Conservation (phyloP, 1,140 invertebrate species). For the Drosophila pruinosa region DNA sequence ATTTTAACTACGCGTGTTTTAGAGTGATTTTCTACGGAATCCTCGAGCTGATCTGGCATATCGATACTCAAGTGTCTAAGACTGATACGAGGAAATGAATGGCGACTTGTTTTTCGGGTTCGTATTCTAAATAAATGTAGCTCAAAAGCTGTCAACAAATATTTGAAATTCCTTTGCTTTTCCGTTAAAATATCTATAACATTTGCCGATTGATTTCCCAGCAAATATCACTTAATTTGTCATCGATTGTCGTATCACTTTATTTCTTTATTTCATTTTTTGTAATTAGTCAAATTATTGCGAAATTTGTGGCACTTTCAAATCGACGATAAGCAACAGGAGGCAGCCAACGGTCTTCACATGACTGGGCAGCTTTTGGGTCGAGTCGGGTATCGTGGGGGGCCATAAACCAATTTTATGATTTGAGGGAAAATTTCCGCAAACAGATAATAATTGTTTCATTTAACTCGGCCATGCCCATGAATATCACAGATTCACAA, state of each 20-base stretch:
- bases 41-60: constrained; percentile 19
- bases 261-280: background rate
- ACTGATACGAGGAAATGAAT: constrained; percentile 72
- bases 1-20: constrained; percentile 1
- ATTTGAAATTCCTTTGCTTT: constrained; percentile 51
- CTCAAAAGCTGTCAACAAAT: constrained; percentile 41
- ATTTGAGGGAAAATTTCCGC: constrained; percentile 63
- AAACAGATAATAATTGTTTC: constrained; percentile 53
- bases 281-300: constrained; percentile 48
- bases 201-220: background rate
- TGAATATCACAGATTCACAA: constrained; percentile 38
- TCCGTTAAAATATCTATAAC: background rate
- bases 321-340: constrained; percentile 25
- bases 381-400: constrained; percentile 14
- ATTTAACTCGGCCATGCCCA: constrained; percentile 24
- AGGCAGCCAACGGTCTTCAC: constrained; percentile 7
- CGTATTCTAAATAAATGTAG: constrained; percentile 36
- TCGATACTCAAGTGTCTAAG: background rate
- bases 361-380: constrained; percentile 14
- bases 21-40: constrained; percentile 6
- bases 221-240: constrained; percentile 6
- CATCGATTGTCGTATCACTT: background rate
- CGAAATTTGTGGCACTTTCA: constrained; percentile 24
- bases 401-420: constrained; percentile 57
- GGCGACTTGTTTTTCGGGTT: constrained; percentile 72